Base-by-base conservation (phyloP, 2,888 invertebrate genomes). In the Lycaena phlaeas region DNA sequence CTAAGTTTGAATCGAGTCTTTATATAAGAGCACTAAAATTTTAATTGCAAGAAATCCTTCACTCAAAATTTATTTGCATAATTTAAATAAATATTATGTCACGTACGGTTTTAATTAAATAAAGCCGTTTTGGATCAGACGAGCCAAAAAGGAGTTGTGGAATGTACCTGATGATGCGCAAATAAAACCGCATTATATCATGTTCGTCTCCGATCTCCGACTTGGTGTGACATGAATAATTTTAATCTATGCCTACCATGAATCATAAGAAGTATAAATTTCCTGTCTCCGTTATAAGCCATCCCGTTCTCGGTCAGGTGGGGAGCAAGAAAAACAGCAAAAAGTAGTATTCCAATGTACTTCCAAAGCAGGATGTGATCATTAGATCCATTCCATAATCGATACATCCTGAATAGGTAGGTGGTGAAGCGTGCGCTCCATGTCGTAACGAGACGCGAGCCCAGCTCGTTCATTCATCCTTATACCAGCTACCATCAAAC, bases 351-450 rank as follows among this genome's bases (percentile, higher is more conserved):
- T 64, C 68, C 67, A 66, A 65, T 61, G 67, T 68, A 64, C 57
- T 51, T 54, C 76, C 77, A 68, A 72, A 75, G 53, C 60, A 60
- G 76, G 79, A 68, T 60, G 57, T 68, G 64, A 76, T 81, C 84
- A 81, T 84, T 84, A 82, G 82, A 77, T 63, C 71, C 71, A 64
- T 61, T 66, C 81, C 84, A 79, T 82, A 82, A 76, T 63, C 60
- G 73, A 69, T 60, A 68, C 72, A 78, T 81, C 84, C 79, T 79
- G 75, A 78, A 79, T 72, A 74, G 74, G 78, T 67, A 70, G 76
- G 77, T 72, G 73, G 69, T 57, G 63, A 70, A 74, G 74, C 69
- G 76, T 76, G 81, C 75, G 61, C 57, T 51, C 54, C 57, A 55
- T 54, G 57, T 70, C 68, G 60, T 26, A 10, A 25, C 11, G 14